A percentile compares a stretch with the other conserved stretches of the same genome.
phyloP scores from a whole-genome alignment of 2,888 invertebrate species.

The Leucania comma region DNA sequence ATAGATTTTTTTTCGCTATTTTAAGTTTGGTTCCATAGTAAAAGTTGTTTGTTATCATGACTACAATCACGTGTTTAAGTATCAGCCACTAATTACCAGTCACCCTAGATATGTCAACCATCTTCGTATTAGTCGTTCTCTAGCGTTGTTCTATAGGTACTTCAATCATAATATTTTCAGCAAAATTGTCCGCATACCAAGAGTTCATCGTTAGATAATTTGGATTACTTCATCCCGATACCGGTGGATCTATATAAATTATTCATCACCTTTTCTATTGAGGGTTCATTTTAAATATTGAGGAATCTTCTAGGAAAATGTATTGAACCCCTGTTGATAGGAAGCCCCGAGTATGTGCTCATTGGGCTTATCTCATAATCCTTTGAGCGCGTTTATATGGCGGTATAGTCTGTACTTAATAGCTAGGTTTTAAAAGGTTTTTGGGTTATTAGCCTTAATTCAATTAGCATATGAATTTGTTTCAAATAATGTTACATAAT shows the following conservation, averaged over 20 bases:
- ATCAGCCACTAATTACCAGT: no score
- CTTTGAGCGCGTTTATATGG: slow-evolving; percentile 31
- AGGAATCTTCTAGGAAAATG: slow-evolving; percentile 28
- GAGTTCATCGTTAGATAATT: slow-evolving; percentile 14
- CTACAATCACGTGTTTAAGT: no score
- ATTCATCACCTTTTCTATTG: slow-evolving; percentile 41
- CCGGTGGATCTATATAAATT: slow-evolving; percentile 31
- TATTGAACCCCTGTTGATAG: slow-evolving; percentile 31
- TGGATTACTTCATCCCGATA: slow-evolving; percentile 2
- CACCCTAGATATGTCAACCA: background rate
- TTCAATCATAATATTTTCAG: slow-evolving; percentile 11
- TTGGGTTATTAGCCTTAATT: slow-evolving; percentile 20
- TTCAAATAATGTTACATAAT: background rate
- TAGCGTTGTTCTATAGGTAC: background rate
- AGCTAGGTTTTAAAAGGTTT: slow-evolving; percentile 23
- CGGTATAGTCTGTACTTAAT: slow-evolving; percentile 8
- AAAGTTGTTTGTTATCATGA: no score
- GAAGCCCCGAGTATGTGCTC: slow-evolving; percentile 42
- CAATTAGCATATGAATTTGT: background rate
- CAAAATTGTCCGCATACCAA: background rate
- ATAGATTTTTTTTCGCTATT: no score
- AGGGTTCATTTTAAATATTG: slow-evolving; percentile 37
- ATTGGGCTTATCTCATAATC: slow-evolving; percentile 48
- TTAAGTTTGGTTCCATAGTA: no score
- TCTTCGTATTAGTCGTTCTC: background rate